Base-by-base conservation (phyloP, 2,888 invertebrate genomes). In the Stenchaetothrips biformis region DNA sequence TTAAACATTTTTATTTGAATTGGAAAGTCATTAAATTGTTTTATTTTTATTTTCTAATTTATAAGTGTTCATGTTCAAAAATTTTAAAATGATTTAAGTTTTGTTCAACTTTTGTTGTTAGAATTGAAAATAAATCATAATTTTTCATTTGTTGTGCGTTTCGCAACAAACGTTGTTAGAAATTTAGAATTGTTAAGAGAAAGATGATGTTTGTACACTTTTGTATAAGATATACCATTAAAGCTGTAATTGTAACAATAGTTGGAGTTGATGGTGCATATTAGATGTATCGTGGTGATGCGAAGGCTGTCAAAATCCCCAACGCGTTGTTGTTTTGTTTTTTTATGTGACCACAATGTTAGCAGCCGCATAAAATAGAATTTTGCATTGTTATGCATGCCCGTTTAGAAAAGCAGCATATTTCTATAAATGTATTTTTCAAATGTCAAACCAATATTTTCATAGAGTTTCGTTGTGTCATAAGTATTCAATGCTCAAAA, bases 341-440 rank as follows among this genome's bases (percentile, higher is more conserved):
- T 53, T 4, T 25, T 74, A 25, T 25, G 67, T 21, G 67, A 74
- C 67, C 67, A 74, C 25, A 25, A 74, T 74, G 67, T 74, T 74
- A 25, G 67, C 67, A 74, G 25, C 67, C 11, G 25, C 67, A 25
- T 25, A 21, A 74, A 74, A 74, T 74, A 74, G n/a, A 74, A 74
- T 25, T 25, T 25, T 74, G 67, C 67, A 74, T 25, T 21, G 67
- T 21, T 74, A 21, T 74, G 7, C 21, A 74, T 25, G 67, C 67
- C 67, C 67, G 67, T 74, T 21, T 74, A 21, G 67, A 25, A 25
- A 53, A 9, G 67, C 67, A 74, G 67, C 67, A 74, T 25, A 25
- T 74, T 74, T 74, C 67, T 74, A 74, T 74, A 74, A 74, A 74
- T 74, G 67, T 74, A 74, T 74, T 74, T 74, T 74, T 74, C 67